Base-by-base conservation (phyloP, 1,140 invertebrate genomes). In the Nasonia vitripennis region DNA sequence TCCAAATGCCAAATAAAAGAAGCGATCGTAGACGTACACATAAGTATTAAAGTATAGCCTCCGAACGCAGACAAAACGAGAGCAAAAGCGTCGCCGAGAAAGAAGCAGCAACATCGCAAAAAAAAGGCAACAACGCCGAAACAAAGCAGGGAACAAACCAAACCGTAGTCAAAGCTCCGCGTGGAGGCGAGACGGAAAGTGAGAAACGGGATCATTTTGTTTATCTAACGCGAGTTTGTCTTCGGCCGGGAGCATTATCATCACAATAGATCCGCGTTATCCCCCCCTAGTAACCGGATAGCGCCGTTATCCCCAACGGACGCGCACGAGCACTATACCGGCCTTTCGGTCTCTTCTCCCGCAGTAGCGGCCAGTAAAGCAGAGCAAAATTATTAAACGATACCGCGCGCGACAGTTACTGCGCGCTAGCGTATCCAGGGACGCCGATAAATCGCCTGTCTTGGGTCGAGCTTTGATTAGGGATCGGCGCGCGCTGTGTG, bases 301-400 rank as follows among this genome's bases (percentile, higher is more conserved):
- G 77, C 77, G 2, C 17, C 73, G 37, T 17, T 34, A 48, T 51
- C 37, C 37, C 23, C 41, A 20, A 45, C 9, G 31, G 45, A 20
- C 55, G 6, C 55, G 17, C 55, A n/a, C 55, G 17, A 14, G 2
- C 17, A 7, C 55, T 62, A 17, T 62, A 12, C 34, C 20, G 23
- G 7, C 1, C 79, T 81, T 68, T 10, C 10, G 31, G 31, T 74
- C 70, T 1, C 27, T 45, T n/a, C 27, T 27, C 70, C 73, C 71
- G 45, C 2, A 12, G 27, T 27, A 27, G 14, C 31, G 27, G 55
- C 55, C n/a, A 9, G 17, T 78, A 78, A 78, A 55, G 48, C 34
- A 51, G 14, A 9, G 78, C 17, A 85, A 81, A 85, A 85, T 85
- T 81, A 85, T 85, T 81, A 81, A 85, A 77, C 79, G 79, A 84